These are phyloP conservation scores for Petrosia ficiformis DNA, from an alignment of 37 sponge, comb jelly and placozoan genomes.

Conservation along the genomic window DNA sequence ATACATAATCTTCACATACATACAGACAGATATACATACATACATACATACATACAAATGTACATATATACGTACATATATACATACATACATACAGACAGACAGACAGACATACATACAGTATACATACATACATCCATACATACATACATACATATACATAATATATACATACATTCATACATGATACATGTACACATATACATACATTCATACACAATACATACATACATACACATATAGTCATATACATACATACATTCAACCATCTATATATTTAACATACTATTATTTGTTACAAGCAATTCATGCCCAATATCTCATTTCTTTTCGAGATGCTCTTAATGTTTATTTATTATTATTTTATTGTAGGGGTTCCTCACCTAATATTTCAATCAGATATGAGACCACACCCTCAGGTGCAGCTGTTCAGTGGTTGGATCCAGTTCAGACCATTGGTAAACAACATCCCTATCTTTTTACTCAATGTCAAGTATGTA, in stretches of 20 bases:
- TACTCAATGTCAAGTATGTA: slow-evolving; percentile 86
- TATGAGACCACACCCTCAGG: slow-evolving; percentile 69
- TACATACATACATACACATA: no score
- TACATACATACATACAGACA: background rate
- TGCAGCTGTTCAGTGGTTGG: slow-evolving; percentile 87
- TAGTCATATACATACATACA: no score
- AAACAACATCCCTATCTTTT: slow-evolving; percentile 84
- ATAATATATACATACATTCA: no score
- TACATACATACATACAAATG: slow-evolving; percentile 34
- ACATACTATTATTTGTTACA: no score
- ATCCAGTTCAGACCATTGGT: slow-evolving; percentile 84
- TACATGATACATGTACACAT: no score
- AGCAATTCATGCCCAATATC: no score
- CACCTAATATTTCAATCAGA: slow-evolving; percentile 17
- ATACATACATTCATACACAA: no score
- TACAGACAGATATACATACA: slow-evolving; percentile 18
- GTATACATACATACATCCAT: no score
- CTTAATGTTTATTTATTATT: background rate
- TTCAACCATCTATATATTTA: no score
- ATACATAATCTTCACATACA: background rate
- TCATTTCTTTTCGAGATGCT: no score
- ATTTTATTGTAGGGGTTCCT: slow-evolving; percentile 1
- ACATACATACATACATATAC: no score
- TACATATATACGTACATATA: background rate
- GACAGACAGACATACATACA: no score